phyloP scores from a whole-genome alignment of 2,113 vertebrate genomes.

The Centropus unirufus region DNA sequence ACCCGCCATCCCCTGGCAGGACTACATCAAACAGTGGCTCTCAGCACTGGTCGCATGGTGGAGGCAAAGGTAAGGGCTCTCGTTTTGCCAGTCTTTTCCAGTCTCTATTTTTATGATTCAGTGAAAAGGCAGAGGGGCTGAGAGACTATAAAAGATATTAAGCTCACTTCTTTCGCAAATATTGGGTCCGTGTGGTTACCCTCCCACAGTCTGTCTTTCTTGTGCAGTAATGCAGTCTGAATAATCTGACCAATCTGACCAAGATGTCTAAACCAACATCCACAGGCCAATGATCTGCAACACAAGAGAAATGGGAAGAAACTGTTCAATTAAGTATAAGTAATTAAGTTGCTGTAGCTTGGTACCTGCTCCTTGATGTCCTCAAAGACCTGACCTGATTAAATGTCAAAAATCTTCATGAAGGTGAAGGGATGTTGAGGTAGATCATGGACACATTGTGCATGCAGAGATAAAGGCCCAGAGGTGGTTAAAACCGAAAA shows the following conservation, averaged over 20 bases:
- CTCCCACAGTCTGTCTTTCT: background rate
- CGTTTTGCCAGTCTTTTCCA: background rate
- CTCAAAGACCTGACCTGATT: background rate
- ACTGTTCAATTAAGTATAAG: background rate
- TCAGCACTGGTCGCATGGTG: accelerated
- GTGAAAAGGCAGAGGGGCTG: background rate
- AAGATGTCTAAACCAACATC: background rate
- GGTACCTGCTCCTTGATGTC: background rate
- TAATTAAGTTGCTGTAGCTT: background rate
- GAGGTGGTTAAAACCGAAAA: background rate
- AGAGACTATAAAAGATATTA: background rate
- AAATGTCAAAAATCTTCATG: background rate
- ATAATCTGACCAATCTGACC: background rate
- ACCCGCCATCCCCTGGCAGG: background rate
- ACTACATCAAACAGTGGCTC: background rate
- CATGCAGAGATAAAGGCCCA: background rate
- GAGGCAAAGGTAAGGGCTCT: background rate
- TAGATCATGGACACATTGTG: background rate
- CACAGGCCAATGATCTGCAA: background rate
- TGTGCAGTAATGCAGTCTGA: background rate
- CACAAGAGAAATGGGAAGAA: background rate
- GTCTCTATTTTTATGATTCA: background rate
- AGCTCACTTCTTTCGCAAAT: background rate
- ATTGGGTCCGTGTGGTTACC: background rate
- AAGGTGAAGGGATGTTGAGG: background rate